A percentile compares a stretch with the other conserved stretches of the same genome.
Conservation (phyloP, 2,797 vertebrate species). For the Caiman crocodilus region DNA sequence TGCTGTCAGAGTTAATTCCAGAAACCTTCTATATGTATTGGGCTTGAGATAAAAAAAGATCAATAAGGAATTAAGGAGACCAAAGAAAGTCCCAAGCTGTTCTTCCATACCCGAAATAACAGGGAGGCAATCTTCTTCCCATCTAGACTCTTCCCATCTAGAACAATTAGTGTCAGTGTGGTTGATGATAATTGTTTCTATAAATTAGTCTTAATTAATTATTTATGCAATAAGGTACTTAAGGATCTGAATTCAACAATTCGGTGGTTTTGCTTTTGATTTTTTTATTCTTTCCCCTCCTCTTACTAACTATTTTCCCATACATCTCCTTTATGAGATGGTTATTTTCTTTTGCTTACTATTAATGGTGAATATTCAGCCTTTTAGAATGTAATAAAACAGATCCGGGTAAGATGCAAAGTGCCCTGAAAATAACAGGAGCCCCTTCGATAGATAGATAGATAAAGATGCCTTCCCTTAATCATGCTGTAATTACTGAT, state of each 20-base stretch:
- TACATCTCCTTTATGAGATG: slow-evolving; percentile 37
- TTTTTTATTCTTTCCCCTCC: not conserved
- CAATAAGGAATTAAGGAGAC: slow-evolving; percentile 45
- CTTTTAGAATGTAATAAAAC: slow-evolving; percentile 22
- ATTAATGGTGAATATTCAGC: slow-evolving; percentile 38
- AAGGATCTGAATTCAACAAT: slow-evolving; percentile 63
- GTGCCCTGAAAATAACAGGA: not conserved
- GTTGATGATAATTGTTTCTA: slow-evolving; percentile 70
- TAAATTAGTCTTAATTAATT: slow-evolving; percentile 76
- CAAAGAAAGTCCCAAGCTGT: slow-evolving; percentile 38
- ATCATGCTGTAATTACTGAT: not conserved
- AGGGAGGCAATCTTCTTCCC: slow-evolving; percentile 42
- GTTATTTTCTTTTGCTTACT: slow-evolving; percentile 10
- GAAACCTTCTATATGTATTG: not conserved
- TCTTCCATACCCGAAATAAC: slow-evolving; percentile 21
- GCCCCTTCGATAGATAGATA: not conserved
- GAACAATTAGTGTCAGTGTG: slow-evolving; percentile 70
- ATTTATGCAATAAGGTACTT: slow-evolving; percentile 69
- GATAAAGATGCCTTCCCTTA: slow-evolving; percentile 25
- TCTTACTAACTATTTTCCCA: slow-evolving; percentile 46
- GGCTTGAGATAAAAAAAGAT: slow-evolving; percentile 24
- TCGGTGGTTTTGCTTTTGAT: not conserved
- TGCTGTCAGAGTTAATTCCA: not conserved
- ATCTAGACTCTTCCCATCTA: slow-evolving; percentile 55
- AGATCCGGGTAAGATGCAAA: slow-evolving; percentile 50